Conservation (phyloP, 2,888 invertebrate genomes). For the Zeuzera pyrina region DNA sequence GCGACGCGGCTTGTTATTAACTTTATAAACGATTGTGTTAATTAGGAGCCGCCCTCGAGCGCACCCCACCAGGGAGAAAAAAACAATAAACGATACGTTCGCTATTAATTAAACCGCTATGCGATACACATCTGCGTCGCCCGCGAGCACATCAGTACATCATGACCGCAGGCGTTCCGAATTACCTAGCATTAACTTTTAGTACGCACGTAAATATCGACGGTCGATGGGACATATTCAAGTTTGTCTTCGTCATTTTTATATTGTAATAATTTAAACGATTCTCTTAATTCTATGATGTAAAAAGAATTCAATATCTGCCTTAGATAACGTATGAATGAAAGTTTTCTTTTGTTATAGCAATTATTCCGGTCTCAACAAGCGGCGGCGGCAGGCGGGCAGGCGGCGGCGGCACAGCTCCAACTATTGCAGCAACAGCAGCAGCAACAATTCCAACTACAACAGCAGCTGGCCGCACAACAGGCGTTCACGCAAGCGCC, state of each 20-base stretch:
- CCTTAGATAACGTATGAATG: too few relatives aligned
- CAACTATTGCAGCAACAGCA: constrained; percentile 83
- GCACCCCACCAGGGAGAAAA: constrained; percentile 29
- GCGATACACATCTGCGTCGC: constrained; percentile 17
- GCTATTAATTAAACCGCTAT: constrained; percentile 49
- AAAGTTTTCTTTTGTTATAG: constrained; percentile 69
- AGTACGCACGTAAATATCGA: neutral
- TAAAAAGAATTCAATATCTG: neutral
- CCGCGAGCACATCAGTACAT: too few relatives aligned
- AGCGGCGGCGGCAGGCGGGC: constrained; percentile 76
- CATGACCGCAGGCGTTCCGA: too few relatives aligned
- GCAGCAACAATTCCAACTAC: constrained; percentile 84
- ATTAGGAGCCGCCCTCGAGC: constrained; percentile 53
- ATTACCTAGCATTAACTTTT: too few relatives aligned
- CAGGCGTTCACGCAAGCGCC: constrained; percentile 86
- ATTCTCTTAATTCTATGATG: neutral
- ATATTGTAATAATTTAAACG: neutral
- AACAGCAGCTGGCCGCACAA: constrained; percentile 82
- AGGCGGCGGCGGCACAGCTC: constrained; percentile 78
- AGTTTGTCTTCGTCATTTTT: neutral
- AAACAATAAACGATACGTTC: constrained; percentile 49
- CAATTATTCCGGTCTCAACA: constrained; percentile 93
- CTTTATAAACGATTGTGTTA: constrained; percentile 67
- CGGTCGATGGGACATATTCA: neutral
- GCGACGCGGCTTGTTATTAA: constrained; percentile 55